Evolutionary conservation across 1,140 invertebrate genomes (phyloP).

Genomic region (Drosophila willistoni): DNA sequence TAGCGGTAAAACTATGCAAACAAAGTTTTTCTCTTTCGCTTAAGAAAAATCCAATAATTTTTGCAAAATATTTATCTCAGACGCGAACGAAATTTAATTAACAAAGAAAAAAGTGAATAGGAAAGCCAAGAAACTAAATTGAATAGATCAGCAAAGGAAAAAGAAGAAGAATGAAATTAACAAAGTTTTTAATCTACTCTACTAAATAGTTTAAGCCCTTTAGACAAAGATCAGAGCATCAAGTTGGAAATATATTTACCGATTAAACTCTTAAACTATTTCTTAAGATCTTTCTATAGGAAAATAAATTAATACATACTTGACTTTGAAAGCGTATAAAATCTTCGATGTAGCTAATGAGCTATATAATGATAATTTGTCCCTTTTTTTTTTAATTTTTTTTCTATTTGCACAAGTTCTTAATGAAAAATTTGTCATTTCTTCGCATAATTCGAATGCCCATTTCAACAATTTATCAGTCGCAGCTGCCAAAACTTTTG

Average conservation of each 20-base stretch:
- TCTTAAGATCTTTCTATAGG: too few species aligned
- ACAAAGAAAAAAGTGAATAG: background rate
- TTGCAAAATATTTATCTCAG: conserved; percentile 1
- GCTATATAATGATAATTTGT: background rate
- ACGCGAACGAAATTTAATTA: background rate
- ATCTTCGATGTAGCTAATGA: background rate
- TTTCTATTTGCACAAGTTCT: conserved; percentile 41
- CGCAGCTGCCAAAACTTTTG: conserved; percentile 39
- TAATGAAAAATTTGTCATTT: conserved; percentile 46
- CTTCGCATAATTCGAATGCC: conserved; percentile 50
- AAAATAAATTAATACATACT: too few species aligned
- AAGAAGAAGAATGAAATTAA: conserved; percentile 26
- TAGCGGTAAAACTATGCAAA: conserved; percentile 60
- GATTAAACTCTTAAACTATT: too few species aligned
- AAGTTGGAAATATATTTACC: too few species aligned
- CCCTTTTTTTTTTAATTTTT: too few species aligned
- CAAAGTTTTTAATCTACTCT: background rate
- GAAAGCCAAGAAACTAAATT: background rate
- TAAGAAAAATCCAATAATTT: conserved; percentile 11
- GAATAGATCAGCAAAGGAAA: background rate
- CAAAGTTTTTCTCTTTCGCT: conserved; percentile 47
- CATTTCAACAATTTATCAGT: conserved; percentile 20
- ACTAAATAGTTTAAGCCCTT: too few species aligned
- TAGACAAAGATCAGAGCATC: too few species aligned
- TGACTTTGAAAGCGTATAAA: background rate